A percentile compares a stretch with the other conserved stretches of the same genome.
phyloP scores from a whole-genome alignment of 2,888 invertebrate genomes.

The Aphrophora alni region DNA sequence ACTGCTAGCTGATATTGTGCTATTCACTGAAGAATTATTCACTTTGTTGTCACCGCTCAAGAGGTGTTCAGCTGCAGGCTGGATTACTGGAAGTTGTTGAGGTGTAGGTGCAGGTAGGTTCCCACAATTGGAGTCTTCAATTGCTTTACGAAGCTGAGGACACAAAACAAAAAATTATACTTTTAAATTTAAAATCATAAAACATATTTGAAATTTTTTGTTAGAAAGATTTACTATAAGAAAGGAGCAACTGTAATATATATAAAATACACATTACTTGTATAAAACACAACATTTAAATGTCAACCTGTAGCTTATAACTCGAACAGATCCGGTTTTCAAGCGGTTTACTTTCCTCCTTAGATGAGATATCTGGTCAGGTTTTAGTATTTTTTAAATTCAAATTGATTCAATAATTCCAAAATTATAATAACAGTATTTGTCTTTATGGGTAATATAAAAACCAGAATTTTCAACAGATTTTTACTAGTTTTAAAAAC shows the following conservation, averaged over 20 bases:
- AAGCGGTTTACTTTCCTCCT: no score
- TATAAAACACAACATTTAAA: no score
- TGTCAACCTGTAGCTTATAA: no score
- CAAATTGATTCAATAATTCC: no score
- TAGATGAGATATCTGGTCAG: no score
- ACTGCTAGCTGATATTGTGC: conserved; percentile 10
- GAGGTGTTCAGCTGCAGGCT: conserved; percentile 27
- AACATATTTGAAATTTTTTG: conserved; percentile 15
- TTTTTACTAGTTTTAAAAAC: no score
- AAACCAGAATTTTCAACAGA: no score
- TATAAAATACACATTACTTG: no score
- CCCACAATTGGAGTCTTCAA: conserved; percentile 88
- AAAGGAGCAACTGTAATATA: neutral
- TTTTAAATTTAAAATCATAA: neutral
- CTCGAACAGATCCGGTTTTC: no score
- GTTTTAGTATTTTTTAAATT: no score
- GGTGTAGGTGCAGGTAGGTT: conserved; percentile 54
- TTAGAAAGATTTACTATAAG: neutral
- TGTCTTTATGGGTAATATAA: no score
- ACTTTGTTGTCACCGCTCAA: conserved; percentile 11
- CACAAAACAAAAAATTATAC: conserved; percentile 6
- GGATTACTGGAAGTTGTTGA: conserved; percentile 27
- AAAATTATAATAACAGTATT: no score
- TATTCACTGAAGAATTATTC: conserved; percentile 26
- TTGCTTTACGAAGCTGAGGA: conserved; percentile 78